Conservation (phyloP, 2,888 invertebrate genomes). For the Caenorhabditis uteleia region DNA sequence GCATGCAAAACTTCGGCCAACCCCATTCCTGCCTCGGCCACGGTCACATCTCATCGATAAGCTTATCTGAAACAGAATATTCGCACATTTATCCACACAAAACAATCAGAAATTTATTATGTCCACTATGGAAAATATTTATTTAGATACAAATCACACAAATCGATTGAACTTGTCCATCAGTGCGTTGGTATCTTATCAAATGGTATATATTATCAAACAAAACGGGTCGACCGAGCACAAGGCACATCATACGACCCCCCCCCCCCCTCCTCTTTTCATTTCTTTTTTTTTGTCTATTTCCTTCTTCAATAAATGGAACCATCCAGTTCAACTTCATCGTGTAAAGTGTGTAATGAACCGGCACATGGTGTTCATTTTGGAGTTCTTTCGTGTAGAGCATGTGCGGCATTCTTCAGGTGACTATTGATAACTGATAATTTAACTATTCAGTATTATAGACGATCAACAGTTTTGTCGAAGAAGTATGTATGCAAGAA, state of each 20-base stretch:
- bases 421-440: constrained; percentile 6
- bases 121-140: no score
- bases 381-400: constrained; percentile 42
- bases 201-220: constrained; percentile 17
- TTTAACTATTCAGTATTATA: not conserved
- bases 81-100: no score
- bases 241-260: constrained; percentile 27
- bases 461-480: constrained; percentile 9
- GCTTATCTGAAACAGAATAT: no score
- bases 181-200: constrained; percentile 34
- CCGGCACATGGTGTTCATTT: constrained; percentile 45
- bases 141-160: no score
- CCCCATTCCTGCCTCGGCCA: no score
- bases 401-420: constrained; percentile 50
- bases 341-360: constrained; percentile 35
- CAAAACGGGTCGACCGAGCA: constrained; percentile 16
- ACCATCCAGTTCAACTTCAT: constrained; percentile 10
- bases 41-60: no score
- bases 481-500: constrained; percentile 35
- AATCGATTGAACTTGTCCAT: no score
- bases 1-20: no score
- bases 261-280: constrained; percentile 2
- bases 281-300: not conserved
- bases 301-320: constrained; percentile 17
- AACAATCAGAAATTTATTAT: no score